Conservation (phyloP, 1,140 invertebrate genomes). For the Pseudomyrmex dendroicus region DNA sequence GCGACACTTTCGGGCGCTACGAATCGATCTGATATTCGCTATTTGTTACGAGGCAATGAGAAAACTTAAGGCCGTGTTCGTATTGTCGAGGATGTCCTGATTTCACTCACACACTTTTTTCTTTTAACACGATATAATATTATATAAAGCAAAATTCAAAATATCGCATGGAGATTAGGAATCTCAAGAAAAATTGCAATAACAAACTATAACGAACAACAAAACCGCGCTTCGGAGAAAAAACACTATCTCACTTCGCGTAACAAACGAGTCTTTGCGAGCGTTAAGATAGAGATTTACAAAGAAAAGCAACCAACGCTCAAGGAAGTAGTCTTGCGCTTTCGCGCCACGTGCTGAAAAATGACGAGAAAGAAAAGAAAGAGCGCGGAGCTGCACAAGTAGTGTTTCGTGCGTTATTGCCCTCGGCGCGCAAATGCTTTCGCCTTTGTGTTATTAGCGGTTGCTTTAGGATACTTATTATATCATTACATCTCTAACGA, state of each 20-base stretch:
- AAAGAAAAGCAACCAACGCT: slow-evolving; percentile 27
- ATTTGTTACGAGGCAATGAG: slow-evolving; percentile 56
- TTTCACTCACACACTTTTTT: not conserved
- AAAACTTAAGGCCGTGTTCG: slow-evolving; percentile 37
- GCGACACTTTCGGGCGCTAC: slow-evolving; percentile 44
- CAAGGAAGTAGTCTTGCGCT: slow-evolving; percentile 2
- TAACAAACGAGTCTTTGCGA: slow-evolving; percentile 36
- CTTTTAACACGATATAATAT: not conserved
- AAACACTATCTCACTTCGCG: slow-evolving; percentile 29
- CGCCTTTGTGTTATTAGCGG: slow-evolving; percentile 45
- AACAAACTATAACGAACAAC: slow-evolving; percentile 13
- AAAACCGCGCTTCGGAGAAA: not conserved
- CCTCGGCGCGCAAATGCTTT: slow-evolving; percentile 25
- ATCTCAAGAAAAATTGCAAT: not conserved
- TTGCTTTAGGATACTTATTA: slow-evolving; percentile 52
- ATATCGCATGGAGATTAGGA: not conserved
- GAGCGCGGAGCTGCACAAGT: not conserved
- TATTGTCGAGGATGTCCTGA: slow-evolving; percentile 2
- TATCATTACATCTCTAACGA: slow-evolving; percentile 55
- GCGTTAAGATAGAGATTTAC: slow-evolving; percentile 44
- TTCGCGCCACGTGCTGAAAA: slow-evolving; percentile 47
- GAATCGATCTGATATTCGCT: slow-evolving; percentile 53
- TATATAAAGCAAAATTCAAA: not conserved
- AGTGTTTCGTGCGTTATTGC: slow-evolving; percentile 47
- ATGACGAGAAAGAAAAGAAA: not conserved